Evolutionary conservation across 2,888 invertebrate species (phyloP).

Genomic region (Ctena decussata): DNA sequence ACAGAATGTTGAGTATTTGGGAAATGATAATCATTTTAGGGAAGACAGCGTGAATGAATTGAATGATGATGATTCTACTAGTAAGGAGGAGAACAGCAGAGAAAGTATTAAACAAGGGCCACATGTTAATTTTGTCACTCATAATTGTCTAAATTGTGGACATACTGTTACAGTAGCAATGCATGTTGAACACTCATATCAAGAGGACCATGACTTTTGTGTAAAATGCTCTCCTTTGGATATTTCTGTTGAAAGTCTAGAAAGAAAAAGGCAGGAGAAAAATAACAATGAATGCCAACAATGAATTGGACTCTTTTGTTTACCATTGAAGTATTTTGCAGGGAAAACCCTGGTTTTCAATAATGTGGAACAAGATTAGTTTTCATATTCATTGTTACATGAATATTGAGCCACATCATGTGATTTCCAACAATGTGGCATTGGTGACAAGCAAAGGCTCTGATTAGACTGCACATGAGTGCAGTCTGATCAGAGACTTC

Average conservation of each 20-base stretch:
- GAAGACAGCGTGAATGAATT: background rate
- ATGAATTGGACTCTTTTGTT: too few relatives aligned
- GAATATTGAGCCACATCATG: too few relatives aligned
- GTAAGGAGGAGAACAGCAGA: background rate
- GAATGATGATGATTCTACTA: background rate
- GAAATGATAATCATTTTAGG: background rate
- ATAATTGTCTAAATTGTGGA: slow-evolving; percentile 56
- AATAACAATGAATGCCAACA: background rate
- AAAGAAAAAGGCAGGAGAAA: slow-evolving; percentile 27
- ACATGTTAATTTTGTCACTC: slow-evolving; percentile 27
- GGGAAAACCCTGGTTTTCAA: too few relatives aligned
- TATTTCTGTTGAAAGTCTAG: slow-evolving; percentile 55
- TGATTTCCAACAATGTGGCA: too few relatives aligned
- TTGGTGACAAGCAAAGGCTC: too few relatives aligned
- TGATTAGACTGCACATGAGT: too few relatives aligned
- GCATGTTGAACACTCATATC: background rate
- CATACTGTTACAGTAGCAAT: slow-evolving; percentile 30
- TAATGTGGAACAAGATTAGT: too few relatives aligned
- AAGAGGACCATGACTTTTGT: slow-evolving; percentile 55
- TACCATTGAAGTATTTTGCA: too few relatives aligned
- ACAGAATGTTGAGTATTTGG: background rate
- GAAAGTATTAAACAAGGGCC: background rate
- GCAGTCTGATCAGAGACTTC: too few relatives aligned
- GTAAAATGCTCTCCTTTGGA: slow-evolving; percentile 55
- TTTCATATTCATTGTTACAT: too few relatives aligned